Evolutionary conservation across 23 tunicate species (phyloP).

Genomic region (Ciona savignyi): DNA sequence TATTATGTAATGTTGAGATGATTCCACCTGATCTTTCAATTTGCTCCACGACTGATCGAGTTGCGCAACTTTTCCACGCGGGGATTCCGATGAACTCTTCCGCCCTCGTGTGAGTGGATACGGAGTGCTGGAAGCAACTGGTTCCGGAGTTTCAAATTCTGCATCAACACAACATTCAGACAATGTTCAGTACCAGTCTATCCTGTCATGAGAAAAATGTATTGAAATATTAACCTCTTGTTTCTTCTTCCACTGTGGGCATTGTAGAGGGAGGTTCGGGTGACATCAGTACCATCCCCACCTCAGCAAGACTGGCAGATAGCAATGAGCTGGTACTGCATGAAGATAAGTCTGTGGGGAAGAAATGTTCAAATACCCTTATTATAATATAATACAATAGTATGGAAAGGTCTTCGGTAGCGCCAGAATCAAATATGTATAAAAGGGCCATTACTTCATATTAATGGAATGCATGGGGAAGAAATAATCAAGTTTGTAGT

Average conservation of each 20-base stretch:
- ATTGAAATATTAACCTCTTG: background rate
- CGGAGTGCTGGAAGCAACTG: conserved; percentile 49
- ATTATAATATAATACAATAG: too few species aligned
- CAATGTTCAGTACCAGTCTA: background rate
- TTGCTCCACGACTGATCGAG: conserved; percentile 5
- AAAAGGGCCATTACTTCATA: too few species aligned
- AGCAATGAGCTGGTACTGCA: conserved; percentile 27
- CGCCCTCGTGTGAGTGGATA: conserved; percentile 13
- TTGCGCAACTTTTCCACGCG: conserved; percentile 1
- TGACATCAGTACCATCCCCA: conserved; percentile 4
- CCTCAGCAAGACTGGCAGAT: conserved; percentile 8
- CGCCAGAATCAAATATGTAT: too few species aligned
- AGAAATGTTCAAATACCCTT: too few species aligned
- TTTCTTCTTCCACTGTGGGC: background rate
- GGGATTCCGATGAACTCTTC: background rate
- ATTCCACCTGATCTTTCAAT: conserved; percentile 22
- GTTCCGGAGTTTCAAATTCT: conserved; percentile 14
- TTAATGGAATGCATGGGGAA: too few species aligned
- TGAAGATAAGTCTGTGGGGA: conserved; percentile 9
- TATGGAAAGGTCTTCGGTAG: too few species aligned
- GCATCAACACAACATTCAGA: background rate
- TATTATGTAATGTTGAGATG: too few species aligned
- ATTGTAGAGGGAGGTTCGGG: conserved; percentile 2
- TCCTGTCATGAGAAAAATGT: background rate
- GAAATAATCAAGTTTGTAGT: too few species aligned